These are phyloP conservation scores for Scrobipalpa atriplicella DNA, from an alignment of 2,888 invertebrate genomes.

Conservation along the genomic window DNA sequence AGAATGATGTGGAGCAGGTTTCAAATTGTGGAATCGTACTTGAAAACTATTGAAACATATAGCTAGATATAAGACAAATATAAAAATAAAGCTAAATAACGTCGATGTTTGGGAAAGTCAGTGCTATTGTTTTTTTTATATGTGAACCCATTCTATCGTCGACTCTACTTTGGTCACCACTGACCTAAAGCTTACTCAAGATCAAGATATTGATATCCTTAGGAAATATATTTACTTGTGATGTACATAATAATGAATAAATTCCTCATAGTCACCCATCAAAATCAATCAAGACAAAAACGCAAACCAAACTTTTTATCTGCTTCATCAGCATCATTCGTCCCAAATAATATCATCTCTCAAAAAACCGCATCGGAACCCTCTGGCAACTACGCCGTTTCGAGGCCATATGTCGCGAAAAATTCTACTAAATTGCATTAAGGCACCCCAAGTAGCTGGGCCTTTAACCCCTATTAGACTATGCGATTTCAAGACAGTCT, in stretches of 20 bases:
- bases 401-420: slow-evolving; percentile 80
- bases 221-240: too few species aligned
- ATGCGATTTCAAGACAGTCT: too few species aligned
- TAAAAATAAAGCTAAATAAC: too few species aligned
- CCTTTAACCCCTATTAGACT: too few species aligned
- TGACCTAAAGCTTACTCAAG: too few species aligned
- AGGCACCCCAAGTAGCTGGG: slow-evolving; percentile 67
- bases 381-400: slow-evolving; percentile 46
- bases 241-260: neutral
- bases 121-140: too few species aligned
- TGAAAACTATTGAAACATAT: neutral
- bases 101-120: too few species aligned
- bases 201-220: too few species aligned
- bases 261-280: neutral
- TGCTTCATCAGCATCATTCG: slow-evolving; percentile 4
- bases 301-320: slow-evolving; percentile 7
- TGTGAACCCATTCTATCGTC: too few species aligned
- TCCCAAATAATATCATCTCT: slow-evolving; percentile 8
- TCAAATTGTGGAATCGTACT: neutral
- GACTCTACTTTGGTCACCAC: too few species aligned
- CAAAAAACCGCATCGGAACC: slow-evolving; percentile 55
- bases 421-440: slow-evolving; percentile 81
- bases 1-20: slow-evolving; percentile 14
- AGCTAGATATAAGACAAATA: neutral
- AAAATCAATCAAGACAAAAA: neutral